Evolutionary conservation across 2,797 vertebrate species (phyloP).

Genomic region (Sylvilagus floridanus): DNA sequence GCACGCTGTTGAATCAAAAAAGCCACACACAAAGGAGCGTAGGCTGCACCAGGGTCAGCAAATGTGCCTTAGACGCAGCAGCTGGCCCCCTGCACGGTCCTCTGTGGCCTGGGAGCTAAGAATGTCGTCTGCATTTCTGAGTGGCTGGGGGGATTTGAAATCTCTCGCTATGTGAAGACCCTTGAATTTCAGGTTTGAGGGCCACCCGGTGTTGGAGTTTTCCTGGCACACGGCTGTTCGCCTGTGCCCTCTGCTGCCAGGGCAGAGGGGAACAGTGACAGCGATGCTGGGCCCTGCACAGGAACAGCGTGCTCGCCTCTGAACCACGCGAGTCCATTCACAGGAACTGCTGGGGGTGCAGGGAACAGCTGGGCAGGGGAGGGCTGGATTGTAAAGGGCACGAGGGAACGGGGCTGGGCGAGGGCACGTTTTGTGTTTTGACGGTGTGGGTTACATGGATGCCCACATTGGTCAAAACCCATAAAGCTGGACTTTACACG

Average conservation of each 20-base stretch:
- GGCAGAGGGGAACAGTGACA: neutral
- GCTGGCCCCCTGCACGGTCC: neutral
- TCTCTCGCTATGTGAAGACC: neutral
- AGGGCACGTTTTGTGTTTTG: neutral
- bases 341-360: neutral
- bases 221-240: neutral
- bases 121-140: neutral
- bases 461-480: neutral
- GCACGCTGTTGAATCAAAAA: neutral
- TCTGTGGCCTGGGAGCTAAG: neutral
- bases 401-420: neutral
- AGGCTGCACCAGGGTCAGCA: neutral
- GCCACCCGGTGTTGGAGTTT: neutral
- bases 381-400: neutral
- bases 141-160: neutral
- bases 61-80: neutral
- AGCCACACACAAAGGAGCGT: neutral
- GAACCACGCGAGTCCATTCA: neutral
- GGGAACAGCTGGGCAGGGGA: neutral
- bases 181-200: neutral
- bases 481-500: neutral
- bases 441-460: neutral
- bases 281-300: neutral
- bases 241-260: neutral
- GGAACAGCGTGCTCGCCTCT: neutral